These are phyloP conservation scores for Hydrozoanthus tunicans DNA, from an alignment of 64 coral and sea anemone species.

Conservation along the genomic window DNA sequence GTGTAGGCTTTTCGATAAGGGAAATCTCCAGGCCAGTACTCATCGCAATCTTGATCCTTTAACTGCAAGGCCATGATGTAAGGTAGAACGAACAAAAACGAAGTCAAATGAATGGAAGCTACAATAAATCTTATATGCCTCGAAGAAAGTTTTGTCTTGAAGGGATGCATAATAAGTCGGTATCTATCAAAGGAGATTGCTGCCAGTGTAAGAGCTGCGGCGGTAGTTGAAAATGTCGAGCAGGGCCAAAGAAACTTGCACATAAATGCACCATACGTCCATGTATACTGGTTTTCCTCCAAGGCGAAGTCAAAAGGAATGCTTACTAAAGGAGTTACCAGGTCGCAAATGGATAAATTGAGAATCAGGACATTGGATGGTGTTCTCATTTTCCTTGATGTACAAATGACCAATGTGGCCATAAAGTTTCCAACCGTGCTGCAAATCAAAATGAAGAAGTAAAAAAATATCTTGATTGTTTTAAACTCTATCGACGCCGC, in stretches of 20 bases:
- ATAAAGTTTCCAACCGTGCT: constrained; percentile 62
- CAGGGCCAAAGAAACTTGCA: constrained; percentile 73
- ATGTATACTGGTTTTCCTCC: constrained; percentile 51
- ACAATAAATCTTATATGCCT: neutral
- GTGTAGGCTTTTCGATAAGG: constrained; percentile 61
- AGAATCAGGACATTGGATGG: constrained; percentile 55
- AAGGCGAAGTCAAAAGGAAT: constrained; percentile 77
- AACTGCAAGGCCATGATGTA: constrained; percentile 45
- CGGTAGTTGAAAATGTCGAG: constrained; percentile 42
- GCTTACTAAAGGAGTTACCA: constrained; percentile 42
- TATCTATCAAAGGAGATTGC: constrained; percentile 61
- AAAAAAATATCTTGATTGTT: constrained; percentile 54
- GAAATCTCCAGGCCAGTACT: constrained; percentile 45
- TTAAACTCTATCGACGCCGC: constrained; percentile 22
- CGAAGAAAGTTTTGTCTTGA: constrained; percentile 18
- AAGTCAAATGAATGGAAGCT: constrained; percentile 3
- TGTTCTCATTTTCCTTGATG: constrained; percentile 48
- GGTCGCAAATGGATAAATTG: constrained; percentile 65
- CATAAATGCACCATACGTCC: constrained; percentile 52
- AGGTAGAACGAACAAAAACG: constrained; percentile 38
- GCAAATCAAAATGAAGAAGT: constrained; percentile 53
- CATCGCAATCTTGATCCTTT: constrained; percentile 14
- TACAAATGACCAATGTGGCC: constrained; percentile 53
- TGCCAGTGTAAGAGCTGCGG: constrained; percentile 58
- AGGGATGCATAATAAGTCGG: constrained; percentile 39